A percentile compares a stretch with the other conserved stretches of the same genome.
These are phyloP conservation scores for Pachyramphus minor DNA, from an alignment of 2,113 vertebrate species.

Conservation along the genomic window DNA sequence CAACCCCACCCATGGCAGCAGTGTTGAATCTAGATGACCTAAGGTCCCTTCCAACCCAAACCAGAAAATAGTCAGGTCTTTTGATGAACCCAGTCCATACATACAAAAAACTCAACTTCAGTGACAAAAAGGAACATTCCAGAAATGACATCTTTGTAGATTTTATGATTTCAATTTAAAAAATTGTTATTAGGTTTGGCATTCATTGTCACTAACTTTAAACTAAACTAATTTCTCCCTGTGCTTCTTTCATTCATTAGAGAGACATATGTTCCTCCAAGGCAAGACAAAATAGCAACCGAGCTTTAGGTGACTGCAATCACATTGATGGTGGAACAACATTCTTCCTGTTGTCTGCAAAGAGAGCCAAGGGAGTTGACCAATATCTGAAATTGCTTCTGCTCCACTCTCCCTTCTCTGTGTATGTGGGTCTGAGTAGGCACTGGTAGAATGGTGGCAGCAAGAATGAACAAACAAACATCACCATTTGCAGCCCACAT, in stretches of 20 bases:
- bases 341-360: neutral
- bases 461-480: accelerated
- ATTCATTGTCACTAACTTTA: neutral
- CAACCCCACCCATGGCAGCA: neutral
- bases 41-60: neutral
- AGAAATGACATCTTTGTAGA: neutral
- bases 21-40: neutral
- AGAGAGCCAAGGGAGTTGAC: neutral
- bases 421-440: neutral
- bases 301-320: neutral
- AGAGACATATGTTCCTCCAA: neutral
- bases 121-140: neutral
- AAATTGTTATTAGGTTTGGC: neutral
- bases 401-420: neutral
- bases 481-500: neutral
- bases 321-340: neutral
- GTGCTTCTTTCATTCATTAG: neutral
- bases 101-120: neutral
- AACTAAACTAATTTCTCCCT: neutral
- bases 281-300: neutral
- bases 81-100: neutral
- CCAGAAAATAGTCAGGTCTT: neutral
- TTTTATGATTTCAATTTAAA: neutral
- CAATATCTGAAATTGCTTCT: accelerated
- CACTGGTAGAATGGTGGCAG: neutral